Evolutionary conservation across 2,888 invertebrate species (phyloP).

Genomic region (Mesorhabditis spiculigera): DNA sequence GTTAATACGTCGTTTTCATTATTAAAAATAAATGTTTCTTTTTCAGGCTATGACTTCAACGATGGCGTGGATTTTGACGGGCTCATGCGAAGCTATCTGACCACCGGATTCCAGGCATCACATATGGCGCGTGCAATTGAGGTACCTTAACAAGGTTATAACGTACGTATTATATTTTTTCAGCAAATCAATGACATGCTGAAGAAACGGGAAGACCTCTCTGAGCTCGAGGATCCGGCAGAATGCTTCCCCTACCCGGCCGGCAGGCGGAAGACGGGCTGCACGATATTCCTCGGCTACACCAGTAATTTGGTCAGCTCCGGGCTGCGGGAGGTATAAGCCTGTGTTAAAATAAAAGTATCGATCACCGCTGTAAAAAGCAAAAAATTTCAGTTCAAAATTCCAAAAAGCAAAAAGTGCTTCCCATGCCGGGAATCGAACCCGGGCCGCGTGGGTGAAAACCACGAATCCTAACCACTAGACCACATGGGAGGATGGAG

Average conservation of each 20-base stretch:
- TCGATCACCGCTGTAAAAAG: neutral
- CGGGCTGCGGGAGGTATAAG: constrained; percentile 75
- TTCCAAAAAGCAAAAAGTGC: constrained; percentile 6
- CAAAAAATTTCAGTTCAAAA: constrained; percentile 9
- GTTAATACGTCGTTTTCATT: neutral
- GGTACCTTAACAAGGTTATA: constrained; percentile 76
- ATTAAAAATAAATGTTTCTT: constrained; percentile 12
- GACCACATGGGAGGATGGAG: constrained; percentile 50
- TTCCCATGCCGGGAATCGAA: constrained; percentile 56
- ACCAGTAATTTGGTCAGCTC: constrained; percentile 96
- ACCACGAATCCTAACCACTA: constrained; percentile 59
- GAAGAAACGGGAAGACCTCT: constrained; percentile 27
- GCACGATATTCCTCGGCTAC: constrained; percentile 92
- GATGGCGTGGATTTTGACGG: constrained; percentile 79
- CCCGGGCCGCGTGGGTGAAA: constrained; percentile 59
- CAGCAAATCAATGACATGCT: constrained; percentile 53
- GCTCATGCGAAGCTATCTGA: constrained; percentile 75
- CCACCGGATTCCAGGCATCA: constrained; percentile 94
- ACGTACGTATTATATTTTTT: constrained; percentile 12
- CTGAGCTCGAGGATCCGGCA: constrained; percentile 26
- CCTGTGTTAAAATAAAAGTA: neutral
- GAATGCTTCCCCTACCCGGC: constrained; percentile 48
- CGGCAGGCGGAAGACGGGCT: constrained; percentile 63
- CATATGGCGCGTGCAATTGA: constrained; percentile 84
- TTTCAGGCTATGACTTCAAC: constrained; percentile 85